These are phyloP conservation scores for Petrocephalus schoutedeni DNA, from an alignment of 2,797 vertebrate genomes.

Conservation along the genomic window DNA sequence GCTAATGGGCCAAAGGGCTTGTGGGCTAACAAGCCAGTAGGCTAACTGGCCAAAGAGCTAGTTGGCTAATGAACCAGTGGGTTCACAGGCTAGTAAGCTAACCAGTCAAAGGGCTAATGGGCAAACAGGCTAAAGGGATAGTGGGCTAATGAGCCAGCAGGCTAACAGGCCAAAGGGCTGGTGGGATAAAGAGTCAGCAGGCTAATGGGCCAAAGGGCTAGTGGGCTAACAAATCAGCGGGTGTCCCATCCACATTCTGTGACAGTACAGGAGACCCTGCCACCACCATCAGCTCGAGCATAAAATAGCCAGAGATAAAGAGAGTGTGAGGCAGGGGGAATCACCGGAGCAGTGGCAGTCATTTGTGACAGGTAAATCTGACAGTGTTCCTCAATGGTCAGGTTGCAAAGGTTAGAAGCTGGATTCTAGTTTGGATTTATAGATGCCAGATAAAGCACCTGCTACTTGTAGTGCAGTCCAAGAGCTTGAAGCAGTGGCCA, in stretches of 20 bases:
- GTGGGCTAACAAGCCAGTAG: background rate
- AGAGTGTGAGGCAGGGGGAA: too few species aligned
- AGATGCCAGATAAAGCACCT: too few species aligned
- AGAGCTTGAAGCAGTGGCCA: too few species aligned
- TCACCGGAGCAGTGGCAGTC: too few species aligned
- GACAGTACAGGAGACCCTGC: background rate
- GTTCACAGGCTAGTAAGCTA: background rate
- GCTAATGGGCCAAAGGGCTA: too few species aligned
- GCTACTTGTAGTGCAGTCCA: too few species aligned
- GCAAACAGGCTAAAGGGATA: background rate
- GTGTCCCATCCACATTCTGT: background rate
- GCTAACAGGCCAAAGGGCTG: background rate
- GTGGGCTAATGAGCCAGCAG: background rate
- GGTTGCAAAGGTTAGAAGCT: too few species aligned
- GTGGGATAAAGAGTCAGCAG: background rate
- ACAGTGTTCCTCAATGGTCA: too few species aligned
- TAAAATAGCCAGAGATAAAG: background rate
- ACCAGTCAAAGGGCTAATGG: too few species aligned
- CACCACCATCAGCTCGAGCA: background rate
- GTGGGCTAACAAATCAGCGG: background rate
- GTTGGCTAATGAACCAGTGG: background rate
- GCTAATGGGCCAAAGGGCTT: background rate
- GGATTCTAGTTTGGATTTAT: too few species aligned
- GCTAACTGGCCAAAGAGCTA: background rate
- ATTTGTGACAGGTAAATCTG: too few species aligned